Percentiles rank a stretch among this genome's conserved stretches.
Evolutionary conservation across 1,140 invertebrate genomes (phyloP).

Genomic region (Steinernema khuongi): DNA sequence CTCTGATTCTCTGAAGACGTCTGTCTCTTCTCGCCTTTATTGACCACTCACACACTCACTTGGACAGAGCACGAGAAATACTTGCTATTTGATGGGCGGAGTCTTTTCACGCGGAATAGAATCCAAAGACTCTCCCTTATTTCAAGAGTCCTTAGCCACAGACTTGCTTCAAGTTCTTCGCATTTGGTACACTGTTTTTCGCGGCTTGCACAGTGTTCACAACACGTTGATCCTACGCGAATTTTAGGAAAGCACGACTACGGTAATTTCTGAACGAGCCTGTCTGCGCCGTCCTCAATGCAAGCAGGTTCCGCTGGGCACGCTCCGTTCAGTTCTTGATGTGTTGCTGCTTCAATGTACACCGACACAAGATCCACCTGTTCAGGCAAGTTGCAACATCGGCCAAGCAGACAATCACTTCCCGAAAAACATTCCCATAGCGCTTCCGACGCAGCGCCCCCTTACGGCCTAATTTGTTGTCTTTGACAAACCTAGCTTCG

Average conservation of each 20-base stretch:
- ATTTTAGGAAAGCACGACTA: not conserved
- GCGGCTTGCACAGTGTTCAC: not conserved
- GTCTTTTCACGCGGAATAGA: not conserved
- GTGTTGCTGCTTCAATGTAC: constrained; percentile 1
- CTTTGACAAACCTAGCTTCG: not conserved
- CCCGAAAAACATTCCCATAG: not conserved
- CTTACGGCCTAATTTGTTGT: not conserved
- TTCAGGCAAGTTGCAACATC: not conserved
- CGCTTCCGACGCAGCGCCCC: not conserved
- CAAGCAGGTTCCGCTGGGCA: not conserved
- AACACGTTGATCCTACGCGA: not conserved
- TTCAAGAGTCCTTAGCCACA: constrained; percentile 1
- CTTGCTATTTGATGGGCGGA: constrained; percentile 5
- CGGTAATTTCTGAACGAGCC: not conserved
- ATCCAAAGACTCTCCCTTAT: not conserved
- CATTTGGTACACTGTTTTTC: not conserved
- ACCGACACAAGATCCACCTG: not conserved
- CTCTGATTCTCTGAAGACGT: not conserved
- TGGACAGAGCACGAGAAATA: not conserved
- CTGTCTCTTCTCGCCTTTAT: not conserved
- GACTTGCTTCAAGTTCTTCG: not conserved
- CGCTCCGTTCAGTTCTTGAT: not conserved
- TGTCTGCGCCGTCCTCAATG: not conserved
- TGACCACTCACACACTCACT: not conserved
- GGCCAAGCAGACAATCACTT: not conserved